These are phyloP conservation scores for Cylindroiulus punctatus DNA, from an alignment of 2,888 invertebrate genomes.

Conservation along the genomic window DNA sequence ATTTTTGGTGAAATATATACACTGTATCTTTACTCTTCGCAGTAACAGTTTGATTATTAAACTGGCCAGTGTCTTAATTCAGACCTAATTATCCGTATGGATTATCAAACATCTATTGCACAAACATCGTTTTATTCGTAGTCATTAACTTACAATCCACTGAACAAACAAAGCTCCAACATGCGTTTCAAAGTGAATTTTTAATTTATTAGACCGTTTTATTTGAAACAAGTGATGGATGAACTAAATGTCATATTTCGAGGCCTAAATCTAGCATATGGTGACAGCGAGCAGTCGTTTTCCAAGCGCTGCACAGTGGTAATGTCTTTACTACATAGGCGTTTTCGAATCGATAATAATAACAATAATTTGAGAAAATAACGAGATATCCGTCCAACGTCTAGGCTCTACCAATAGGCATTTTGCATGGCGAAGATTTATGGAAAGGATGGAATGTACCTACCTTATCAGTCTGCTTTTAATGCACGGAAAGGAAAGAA, in stretches of 20 bases:
- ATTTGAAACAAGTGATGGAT: neutral
- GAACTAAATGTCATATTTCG: neutral
- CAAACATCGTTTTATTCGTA: neutral
- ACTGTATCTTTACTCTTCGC: no score
- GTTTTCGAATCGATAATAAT: slow-evolving; percentile 6
- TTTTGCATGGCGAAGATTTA: neutral
- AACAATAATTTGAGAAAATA: slow-evolving; percentile 9
- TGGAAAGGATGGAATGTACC: neutral
- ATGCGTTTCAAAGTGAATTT: neutral
- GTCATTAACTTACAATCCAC: neutral
- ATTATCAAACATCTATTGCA: no score
- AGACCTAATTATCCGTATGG: no score
- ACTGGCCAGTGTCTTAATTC: no score
- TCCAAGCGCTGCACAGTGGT: neutral
- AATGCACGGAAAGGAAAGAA: neutral
- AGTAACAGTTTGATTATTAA: no score
- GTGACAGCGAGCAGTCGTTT: neutral
- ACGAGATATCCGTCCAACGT: neutral
- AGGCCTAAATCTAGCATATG: neutral
- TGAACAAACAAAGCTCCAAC: neutral
- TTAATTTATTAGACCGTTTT: neutral
- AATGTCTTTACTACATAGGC: neutral
- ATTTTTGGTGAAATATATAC: no score
- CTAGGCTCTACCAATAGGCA: neutral
- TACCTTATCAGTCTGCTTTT: neutral